phyloP scores from a whole-genome alignment of 2,888 invertebrate species.

The Leuctra nigra region DNA sequence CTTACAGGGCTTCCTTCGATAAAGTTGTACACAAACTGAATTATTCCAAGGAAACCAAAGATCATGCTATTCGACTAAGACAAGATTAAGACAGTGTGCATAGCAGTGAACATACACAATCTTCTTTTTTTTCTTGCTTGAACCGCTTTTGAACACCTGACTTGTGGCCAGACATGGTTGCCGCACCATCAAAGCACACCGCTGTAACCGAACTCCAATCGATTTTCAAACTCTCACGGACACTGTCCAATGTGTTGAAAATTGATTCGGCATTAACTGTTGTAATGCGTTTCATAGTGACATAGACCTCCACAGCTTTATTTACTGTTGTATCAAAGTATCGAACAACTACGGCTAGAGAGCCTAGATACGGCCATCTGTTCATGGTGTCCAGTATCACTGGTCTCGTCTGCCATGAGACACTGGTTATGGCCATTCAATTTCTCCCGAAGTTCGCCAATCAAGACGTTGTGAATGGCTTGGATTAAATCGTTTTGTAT shows the following conservation, averaged over 20 bases:
- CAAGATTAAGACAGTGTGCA: neutral
- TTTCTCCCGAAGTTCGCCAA: neutral
- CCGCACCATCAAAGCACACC: conserved; percentile 1
- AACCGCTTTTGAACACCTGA: neutral
- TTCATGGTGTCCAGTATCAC: neutral
- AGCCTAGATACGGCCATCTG: no score
- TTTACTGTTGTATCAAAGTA: neutral
- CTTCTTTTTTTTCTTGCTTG: neutral
- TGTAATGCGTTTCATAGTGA: neutral
- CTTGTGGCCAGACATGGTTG: neutral
- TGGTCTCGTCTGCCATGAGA: neutral
- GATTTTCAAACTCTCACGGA: neutral
- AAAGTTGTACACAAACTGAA: neutral
- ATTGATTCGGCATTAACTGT: neutral
- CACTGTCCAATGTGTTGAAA: neutral
- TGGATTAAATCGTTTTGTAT: neutral
- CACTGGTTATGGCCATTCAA: neutral
- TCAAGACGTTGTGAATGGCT: neutral
- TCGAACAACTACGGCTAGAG: neutral
- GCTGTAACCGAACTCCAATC: neutral
- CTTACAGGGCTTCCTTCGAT: conserved; percentile 1
- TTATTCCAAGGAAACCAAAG: neutral
- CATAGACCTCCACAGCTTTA: neutral
- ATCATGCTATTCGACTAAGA: neutral
- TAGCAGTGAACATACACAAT: conserved; percentile 1